Evolutionary conservation across 1,140 invertebrate genomes (phyloP), one percentile per base, ranked within the genome.

Genomic region (Musca domestica): DNA sequence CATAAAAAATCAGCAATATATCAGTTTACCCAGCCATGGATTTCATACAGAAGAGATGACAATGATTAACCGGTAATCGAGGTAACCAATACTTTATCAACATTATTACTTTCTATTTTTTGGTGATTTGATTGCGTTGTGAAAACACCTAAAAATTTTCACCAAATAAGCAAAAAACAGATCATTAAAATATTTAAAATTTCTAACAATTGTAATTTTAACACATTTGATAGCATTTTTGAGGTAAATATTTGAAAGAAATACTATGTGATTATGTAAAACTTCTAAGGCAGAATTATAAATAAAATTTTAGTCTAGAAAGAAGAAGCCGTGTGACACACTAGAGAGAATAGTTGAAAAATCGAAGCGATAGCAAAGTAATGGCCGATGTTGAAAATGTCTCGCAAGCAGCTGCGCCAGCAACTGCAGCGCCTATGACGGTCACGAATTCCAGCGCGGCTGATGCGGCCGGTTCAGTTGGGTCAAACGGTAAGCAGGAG

Each of bases 341-440:
- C 46, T 14, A 20, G 22, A 52, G 49, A 20, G 22, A 20, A 64
- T 10, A 64, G 47, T 48, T 47, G 41, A 71, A 75, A 76, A 74
- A 73, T 76, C 71, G 69, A 73, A 73, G 67, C 69, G 69, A 64
- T 63, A 66, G 54, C 63, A 61, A 34, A 41, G 34, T 69, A 70
- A 78, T 78, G 76, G 76, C 76, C 69, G 76, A 78, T 70, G 74
- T 78, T 67, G 76, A 78, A 69, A 78, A 78, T 70, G 71, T 75
- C 65, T 71, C 74, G 25, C 46, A 54, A 34, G 30, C 64, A 41
- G 68, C 65, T 41, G 71, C 46, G 12, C 7, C 41, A 49, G 46
- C 46, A 14, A 51, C 56, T n/a, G 34, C 74, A 41, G 54, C 75
- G 66, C 17, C 56, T 19, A 23, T 27, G 19, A 19, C 56, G 7